A percentile compares a stretch with the other conserved stretches of the same genome.
phyloP scores from a whole-genome alignment of 2,888 invertebrate species.

The Chrysomela aeneicollis region DNA sequence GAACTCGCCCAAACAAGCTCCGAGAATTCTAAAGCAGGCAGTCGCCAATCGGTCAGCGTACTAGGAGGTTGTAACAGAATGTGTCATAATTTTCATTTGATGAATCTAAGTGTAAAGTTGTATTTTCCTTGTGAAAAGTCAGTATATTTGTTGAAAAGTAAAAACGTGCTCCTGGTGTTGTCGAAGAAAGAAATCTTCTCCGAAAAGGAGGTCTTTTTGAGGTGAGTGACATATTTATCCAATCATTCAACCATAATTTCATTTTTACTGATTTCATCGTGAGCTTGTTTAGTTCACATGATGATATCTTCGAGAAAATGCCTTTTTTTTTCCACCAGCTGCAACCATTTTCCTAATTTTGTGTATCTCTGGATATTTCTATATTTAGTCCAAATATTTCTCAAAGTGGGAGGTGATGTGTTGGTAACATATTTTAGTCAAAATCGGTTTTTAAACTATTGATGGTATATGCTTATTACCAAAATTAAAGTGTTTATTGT shows the following conservation, averaged over 20 bases:
- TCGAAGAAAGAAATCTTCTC: conserved; percentile 49
- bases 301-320: conserved; percentile 27
- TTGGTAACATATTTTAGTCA: conserved; percentile 30
- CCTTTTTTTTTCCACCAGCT: conserved; percentile 35
- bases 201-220: conserved; percentile 55
- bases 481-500: conserved; percentile 61
- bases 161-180: conserved; percentile 52
- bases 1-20: conserved; percentile 63
- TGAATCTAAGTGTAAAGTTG: conserved; percentile 58
- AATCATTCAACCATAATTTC: conserved; percentile 38
- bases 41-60: conserved; percentile 62
- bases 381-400: conserved; percentile 56
- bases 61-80: conserved; percentile 61
- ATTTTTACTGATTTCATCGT: conserved; percentile 5
- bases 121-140: conserved; percentile 54
- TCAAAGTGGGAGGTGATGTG: conserved; percentile 56
- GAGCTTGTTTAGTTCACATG: conserved; percentile 16
- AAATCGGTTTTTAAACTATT: conserved; percentile 38
- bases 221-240: conserved; percentile 61
- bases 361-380: conserved; percentile 47
- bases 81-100: conserved; percentile 61
- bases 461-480: conserved; percentile 47
- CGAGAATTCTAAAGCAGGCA: conserved; percentile 60
- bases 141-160: conserved; percentile 49
- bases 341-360: conserved; percentile 34